A percentile compares a stretch with the other conserved stretches of the same genome.
These are phyloP conservation scores for Mesocricetus auratus DNA, from an alignment of 2,113 vertebrate species.

Conservation along the genomic window DNA sequence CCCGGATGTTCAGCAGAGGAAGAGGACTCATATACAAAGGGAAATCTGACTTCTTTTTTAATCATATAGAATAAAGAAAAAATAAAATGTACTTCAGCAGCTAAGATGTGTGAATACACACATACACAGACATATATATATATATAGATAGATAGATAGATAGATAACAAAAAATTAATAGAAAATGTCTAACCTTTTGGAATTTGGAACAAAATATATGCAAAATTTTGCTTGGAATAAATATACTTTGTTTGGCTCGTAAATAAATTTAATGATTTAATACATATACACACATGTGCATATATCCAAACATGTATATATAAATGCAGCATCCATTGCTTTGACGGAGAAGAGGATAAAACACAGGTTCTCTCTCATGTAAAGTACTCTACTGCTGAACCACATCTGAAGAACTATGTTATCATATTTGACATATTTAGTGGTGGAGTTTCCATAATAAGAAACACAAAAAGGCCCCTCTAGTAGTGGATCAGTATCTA, in stretches of 20 bases:
- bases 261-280: neutral
- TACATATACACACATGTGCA: neutral
- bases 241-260: neutral
- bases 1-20: neutral
- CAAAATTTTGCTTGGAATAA: neutral
- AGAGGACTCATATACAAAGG: neutral
- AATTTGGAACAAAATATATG: neutral
- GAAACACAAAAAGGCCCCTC: neutral
- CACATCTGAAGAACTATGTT: neutral
- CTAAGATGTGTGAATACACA: neutral
- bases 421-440: neutral
- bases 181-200: neutral
- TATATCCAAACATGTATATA: neutral
- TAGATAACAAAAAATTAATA: neutral
- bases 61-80: neutral
- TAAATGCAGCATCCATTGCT: neutral
- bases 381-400: neutral
- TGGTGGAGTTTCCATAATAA: neutral
- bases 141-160: no score
- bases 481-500: no score
- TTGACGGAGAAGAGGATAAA: neutral
- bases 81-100: neutral
- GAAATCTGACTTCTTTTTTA: neutral
- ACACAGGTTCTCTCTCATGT: neutral
- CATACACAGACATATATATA: neutral